Percentiles rank a stretch among this genome's conserved stretches.
These are phyloP conservation scores for Eupithecia abbreviata DNA, from an alignment of 2,888 invertebrate genomes.

Conservation along the genomic window DNA sequence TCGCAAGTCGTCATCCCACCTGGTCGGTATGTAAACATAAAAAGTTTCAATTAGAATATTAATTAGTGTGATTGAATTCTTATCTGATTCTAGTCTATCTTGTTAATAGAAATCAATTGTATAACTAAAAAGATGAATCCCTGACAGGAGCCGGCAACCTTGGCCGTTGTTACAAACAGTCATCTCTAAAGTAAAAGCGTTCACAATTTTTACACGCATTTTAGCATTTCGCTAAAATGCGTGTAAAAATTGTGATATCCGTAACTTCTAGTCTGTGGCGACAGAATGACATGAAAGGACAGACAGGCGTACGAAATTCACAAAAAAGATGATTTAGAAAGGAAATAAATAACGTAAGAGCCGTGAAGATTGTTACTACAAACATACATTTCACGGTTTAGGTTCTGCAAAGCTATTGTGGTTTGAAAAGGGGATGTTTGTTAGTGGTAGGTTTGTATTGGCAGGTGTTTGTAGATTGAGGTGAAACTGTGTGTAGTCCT, in stretches of 20 bases:
- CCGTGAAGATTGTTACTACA: conserved; percentile 76
- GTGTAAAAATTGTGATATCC: no score
- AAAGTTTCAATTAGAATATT: no score
- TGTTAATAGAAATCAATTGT: not conserved
- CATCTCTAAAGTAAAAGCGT: not conserved
- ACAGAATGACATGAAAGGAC: conserved; percentile 56
- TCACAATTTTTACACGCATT: conserved; percentile 27
- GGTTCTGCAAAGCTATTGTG: conserved; percentile 65
- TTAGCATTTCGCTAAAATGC: no score
- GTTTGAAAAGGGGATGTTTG: conserved; percentile 63
- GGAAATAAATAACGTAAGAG: conserved; percentile 77
- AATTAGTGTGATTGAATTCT: not conserved
- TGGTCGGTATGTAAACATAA: no score
- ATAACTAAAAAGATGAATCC: not conserved
- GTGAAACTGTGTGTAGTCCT: not conserved
- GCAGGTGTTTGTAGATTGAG: not conserved
- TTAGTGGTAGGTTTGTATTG: not conserved
- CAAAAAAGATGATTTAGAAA: conserved; percentile 78
- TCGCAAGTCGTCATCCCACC: no score
- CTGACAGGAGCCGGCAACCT: not conserved
- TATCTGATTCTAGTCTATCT: not conserved
- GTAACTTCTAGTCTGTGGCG: conserved; percentile 43
- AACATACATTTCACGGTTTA: conserved; percentile 78
- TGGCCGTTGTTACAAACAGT: not conserved
- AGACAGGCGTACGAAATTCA: conserved; percentile 74